These are phyloP conservation scores for Austrofundulus limnaeus DNA, from an alignment of 2,113 vertebrate species.

Conservation along the genomic window DNA sequence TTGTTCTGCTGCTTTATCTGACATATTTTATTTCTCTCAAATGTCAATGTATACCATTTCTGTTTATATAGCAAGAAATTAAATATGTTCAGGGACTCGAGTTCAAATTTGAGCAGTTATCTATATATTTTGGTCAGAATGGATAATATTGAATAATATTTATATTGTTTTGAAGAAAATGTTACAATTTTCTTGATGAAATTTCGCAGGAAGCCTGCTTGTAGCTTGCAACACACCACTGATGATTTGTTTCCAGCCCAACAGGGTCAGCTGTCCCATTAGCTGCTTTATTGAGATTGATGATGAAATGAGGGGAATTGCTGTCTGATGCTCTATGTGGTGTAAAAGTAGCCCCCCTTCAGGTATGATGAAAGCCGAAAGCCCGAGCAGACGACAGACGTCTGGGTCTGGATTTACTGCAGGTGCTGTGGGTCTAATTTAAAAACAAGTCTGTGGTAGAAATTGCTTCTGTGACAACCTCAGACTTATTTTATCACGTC, in stretches of 20 bases:
- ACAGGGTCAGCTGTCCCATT: constrained; percentile 37
- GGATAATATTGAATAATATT: not conserved
- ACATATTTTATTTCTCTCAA: too few species aligned
- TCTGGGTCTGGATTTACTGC: constrained; percentile 45
- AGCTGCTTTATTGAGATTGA: constrained; percentile 38
- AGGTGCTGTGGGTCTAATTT: constrained; percentile 43
- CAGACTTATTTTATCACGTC: constrained; percentile 38
- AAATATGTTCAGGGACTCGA: too few species aligned
- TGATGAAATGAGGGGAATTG: constrained; percentile 42
- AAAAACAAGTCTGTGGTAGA: constrained; percentile 36
- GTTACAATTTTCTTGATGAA: not conserved
- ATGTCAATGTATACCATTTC: too few species aligned
- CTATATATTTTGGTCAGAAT: not conserved
- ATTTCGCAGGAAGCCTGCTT: constrained; percentile 4
- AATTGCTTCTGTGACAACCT: constrained; percentile 40
- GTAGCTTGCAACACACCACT: not conserved
- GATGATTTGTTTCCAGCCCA: constrained; percentile 26
- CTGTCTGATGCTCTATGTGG: not conserved
- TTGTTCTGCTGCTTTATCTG: too few species aligned
- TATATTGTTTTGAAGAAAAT: not conserved
- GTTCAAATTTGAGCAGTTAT: too few species aligned
- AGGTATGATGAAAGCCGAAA: constrained; percentile 16
- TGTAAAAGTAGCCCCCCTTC: constrained; percentile 34
- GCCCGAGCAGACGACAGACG: not conserved
- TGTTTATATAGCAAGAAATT: too few species aligned